A percentile compares a stretch with the other conserved stretches of the same genome.
phyloP scores from a whole-genome alignment of 2,797 vertebrate species.

The Smutsia gigantea region DNA sequence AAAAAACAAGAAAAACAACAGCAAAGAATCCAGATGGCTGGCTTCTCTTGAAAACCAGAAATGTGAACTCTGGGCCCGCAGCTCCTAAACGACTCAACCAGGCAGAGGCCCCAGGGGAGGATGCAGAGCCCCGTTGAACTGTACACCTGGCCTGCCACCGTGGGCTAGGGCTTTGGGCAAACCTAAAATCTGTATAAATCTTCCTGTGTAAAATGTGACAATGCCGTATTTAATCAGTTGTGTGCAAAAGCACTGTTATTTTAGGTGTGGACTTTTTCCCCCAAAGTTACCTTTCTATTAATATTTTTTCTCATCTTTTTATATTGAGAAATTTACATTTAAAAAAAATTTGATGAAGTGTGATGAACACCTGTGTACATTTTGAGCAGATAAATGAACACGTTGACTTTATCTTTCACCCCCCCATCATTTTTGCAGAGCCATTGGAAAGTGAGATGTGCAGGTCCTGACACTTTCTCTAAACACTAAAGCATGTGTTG shows the following conservation, averaged over 20 bases:
- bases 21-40: neutral
- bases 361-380: neutral
- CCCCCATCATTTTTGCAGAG: neutral
- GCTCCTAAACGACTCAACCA: too few relatives aligned
- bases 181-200: neutral
- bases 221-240: neutral
- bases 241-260: neutral
- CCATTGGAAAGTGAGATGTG: neutral
- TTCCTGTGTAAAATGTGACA: neutral
- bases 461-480: neutral
- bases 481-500: neutral
- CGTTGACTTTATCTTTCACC: neutral
- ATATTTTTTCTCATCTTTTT: neutral
- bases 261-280: neutral
- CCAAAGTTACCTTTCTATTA: neutral
- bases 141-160: neutral
- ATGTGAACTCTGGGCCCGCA: neutral
- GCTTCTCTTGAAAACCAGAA: neutral
- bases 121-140: fast-evolving
- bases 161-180: neutral
- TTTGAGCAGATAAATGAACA: neutral
- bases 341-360: neutral
- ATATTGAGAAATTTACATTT: neutral
- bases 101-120: fast-evolving
- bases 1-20: too few relatives aligned